A percentile compares a stretch with the other conserved stretches of the same genome.
Evolutionary conservation across 2,113 vertebrate genomes (phyloP).

Genomic region (Okapia johnstoni): DNA sequence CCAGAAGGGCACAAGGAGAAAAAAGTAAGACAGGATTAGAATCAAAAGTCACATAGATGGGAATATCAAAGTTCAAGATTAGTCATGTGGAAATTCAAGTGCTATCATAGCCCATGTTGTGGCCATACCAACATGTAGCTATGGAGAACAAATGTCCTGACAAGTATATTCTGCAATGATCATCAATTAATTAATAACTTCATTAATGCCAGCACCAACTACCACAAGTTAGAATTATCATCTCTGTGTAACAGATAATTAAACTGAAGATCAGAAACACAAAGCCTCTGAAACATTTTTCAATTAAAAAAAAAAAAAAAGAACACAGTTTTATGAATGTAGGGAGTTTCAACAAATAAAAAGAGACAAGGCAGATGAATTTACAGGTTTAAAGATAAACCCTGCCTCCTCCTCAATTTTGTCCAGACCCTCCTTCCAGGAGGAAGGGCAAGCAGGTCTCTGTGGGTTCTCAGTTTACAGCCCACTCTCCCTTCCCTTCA

Average conservation of each 20-base stretch:
- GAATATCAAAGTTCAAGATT: neutral
- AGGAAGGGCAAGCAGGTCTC: neutral
- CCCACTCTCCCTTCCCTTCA: neutral
- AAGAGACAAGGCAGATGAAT: neutral
- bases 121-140: neutral
- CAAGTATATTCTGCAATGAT: neutral
- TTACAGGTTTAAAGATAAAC: neutral
- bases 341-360: neutral
- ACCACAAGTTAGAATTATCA: neutral
- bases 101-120: neutral
- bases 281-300: neutral
- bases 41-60: neutral
- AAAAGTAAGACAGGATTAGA: neutral
- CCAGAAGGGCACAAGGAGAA: neutral
- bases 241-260: neutral
- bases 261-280: conserved; percentile 8
- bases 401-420: neutral
- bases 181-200: neutral
- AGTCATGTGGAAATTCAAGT: neutral
- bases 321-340: neutral
- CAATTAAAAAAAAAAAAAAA: neutral
- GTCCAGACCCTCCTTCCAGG: neutral
- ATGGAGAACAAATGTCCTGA: neutral
- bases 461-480: neutral
- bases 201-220: neutral